These are phyloP conservation scores for Caenorhabditis imperialis DNA, from an alignment of 2,888 invertebrate species.

Conservation along the genomic window DNA sequence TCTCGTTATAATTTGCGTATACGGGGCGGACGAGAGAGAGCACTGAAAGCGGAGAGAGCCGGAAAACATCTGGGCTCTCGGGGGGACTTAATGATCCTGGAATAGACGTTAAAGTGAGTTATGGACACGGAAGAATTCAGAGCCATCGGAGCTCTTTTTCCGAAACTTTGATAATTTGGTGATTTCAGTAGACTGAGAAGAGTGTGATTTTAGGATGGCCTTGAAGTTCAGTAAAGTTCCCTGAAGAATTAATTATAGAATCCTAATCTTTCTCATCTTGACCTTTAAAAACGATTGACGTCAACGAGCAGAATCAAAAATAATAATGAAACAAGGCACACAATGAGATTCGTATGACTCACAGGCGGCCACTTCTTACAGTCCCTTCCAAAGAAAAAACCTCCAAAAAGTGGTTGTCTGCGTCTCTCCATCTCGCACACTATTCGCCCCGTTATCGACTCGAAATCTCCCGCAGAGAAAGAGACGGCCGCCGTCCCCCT, in stretches of 20 bases:
- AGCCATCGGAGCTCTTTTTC: too few species aligned
- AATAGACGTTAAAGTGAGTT: conserved; percentile 49
- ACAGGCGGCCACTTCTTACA: conserved; percentile 37
- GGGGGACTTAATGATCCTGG: conserved; percentile 32
- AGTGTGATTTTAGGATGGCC: too few species aligned
- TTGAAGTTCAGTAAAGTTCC: too few species aligned
- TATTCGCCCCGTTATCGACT: conserved; percentile 49
- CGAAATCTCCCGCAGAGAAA: conserved; percentile 52
- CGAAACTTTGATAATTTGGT: too few species aligned
- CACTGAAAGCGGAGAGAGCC: conserved; percentile 5
- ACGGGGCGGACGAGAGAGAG: too few species aligned
- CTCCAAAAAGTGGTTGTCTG: conserved; percentile 21
- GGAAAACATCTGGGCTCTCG: conserved; percentile 14
- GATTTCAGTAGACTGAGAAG: too few species aligned
- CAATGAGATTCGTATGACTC: conserved; percentile 28
- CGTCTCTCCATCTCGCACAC: conserved; percentile 10
- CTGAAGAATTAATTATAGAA: too few species aligned
- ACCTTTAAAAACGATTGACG: conserved; percentile 2
- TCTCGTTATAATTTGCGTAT: conserved; percentile 37
- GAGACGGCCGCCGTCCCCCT: conserved; percentile 27
- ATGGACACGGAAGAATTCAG: conserved; percentile 32
- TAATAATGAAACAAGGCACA: neutral
- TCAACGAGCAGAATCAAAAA: conserved; percentile 35
- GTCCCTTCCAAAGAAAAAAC: conserved; percentile 7
- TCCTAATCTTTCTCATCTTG: too few species aligned